Evolutionary conservation across 2,797 vertebrate genomes (phyloP), one percentile per base, ranked within the genome.

Genomic region (Danio choprae): DNA sequence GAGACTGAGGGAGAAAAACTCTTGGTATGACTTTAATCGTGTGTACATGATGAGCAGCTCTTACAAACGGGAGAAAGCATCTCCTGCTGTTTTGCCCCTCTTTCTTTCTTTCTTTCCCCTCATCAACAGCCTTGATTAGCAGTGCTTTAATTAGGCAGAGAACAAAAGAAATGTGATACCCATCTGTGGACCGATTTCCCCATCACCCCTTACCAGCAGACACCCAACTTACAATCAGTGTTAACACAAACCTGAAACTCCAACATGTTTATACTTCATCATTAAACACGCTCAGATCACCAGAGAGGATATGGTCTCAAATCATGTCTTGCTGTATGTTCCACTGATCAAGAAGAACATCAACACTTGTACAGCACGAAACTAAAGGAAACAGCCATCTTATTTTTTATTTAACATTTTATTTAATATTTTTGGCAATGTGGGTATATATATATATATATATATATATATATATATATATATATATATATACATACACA

Each of bases 131-230:
- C 71, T 50, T 87, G 88, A 90, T 91, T 87, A 89, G 86, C 79
- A 69, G 64, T 84, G 87, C 87, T 91, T 89, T 88, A 89, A 90
- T 92, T 87, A 91, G 87, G 72, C 79, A 6, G 84, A 82, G 88
- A 88, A 90, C 88, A 90, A 90, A 89, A 84, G 85, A 84, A 87
- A 77, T 72, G 81, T 87, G 86, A 89, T 87, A 87, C 86, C 85
- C 76, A 81, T 84, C 68, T 84, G 72, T 77, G 81, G 36, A 74
- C 70, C 74, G 58, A 82, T 85, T n/a, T 87, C 59, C 81, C 2
- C 84, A 72, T 87, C 83, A 70, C 59, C 15, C 59, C 72, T 74
- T 74, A 60, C 55, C 68, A 69, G 41, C 51, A 56, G 38, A 22
- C 41, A 46, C 29, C 41, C 50, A 63, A 38, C 46, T 4, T 38